phyloP scores from a whole-genome alignment of 2,888 invertebrate genomes.

The Mesorhabditis spiculigera region DNA sequence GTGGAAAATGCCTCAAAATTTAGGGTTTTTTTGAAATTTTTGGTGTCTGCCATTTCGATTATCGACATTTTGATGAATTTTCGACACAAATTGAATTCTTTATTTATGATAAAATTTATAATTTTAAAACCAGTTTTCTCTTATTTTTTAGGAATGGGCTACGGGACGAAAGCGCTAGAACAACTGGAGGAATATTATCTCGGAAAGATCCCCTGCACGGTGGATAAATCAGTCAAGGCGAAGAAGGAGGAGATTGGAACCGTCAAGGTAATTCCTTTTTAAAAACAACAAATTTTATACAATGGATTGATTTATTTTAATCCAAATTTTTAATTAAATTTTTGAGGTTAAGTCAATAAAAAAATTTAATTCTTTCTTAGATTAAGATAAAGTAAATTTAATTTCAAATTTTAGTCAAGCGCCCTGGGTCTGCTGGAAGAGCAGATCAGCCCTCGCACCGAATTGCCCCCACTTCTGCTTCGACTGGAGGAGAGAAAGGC shows the following conservation, averaged over 20 bases:
- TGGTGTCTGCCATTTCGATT: no score
- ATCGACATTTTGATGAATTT: no score
- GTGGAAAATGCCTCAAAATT: no score
- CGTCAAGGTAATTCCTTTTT: conserved; percentile 16
- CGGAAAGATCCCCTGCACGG: conserved; percentile 65
- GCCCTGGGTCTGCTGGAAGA: conserved; percentile 71
- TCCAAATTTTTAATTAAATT: no score
- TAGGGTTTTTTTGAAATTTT: no score
- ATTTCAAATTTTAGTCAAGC: conserved; percentile 7
- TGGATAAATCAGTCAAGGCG: conserved; percentile 29
- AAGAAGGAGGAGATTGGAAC: conserved; percentile 11
- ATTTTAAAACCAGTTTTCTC: no score
- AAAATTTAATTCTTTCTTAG: neutral
- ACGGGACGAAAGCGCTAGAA: conserved; percentile 76
- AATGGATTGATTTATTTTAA: no score
- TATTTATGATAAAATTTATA: no score
- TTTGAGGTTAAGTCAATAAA: neutral
- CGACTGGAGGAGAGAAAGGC: conserved; percentile 80
- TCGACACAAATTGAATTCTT: no score
- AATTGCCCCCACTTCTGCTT: conserved; percentile 81
- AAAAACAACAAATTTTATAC: no score
- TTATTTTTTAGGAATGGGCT: conserved; percentile 8
- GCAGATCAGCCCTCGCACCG: conserved; percentile 72
- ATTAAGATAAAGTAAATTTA: no score
- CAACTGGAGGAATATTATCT: conserved; percentile 84